phyloP scores from a whole-genome alignment of 2,888 invertebrate genomes.

The Minunthozetes semirufus region DNA sequence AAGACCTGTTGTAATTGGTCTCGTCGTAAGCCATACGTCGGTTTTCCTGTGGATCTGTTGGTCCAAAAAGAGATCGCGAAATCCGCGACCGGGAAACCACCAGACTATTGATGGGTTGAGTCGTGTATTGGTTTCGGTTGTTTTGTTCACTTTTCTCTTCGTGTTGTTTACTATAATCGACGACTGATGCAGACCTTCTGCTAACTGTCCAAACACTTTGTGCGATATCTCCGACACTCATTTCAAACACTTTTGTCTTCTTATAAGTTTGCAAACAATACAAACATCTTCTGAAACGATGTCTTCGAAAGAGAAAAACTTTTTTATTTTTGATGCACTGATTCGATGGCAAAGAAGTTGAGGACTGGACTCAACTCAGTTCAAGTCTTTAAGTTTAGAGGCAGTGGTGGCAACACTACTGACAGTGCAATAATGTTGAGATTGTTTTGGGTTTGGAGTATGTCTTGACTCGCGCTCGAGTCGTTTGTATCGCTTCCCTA shows the following conservation, averaged over 20 bases:
- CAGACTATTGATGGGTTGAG: background rate
- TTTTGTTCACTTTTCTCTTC: background rate
- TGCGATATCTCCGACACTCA: slow-evolving; percentile 22
- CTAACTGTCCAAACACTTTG: slow-evolving; percentile 25
- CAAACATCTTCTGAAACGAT: background rate
- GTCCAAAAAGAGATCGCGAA: slow-evolving; percentile 36
- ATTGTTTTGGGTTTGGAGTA: background rate
- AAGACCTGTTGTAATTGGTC: background rate
- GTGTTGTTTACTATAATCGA: slow-evolving; percentile 1
- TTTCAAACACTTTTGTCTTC: background rate
- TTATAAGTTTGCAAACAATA: slow-evolving; percentile 23
- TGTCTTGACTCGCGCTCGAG: too few species aligned
- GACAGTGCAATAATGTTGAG: background rate
- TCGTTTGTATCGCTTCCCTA: slow-evolving; percentile 5
- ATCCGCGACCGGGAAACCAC: background rate
- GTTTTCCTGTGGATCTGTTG: slow-evolving; percentile 34
- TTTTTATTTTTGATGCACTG: too few species aligned
- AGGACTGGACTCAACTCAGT: too few species aligned
- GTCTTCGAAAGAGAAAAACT: too few species aligned
- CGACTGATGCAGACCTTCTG: background rate
- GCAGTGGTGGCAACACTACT: too few species aligned
- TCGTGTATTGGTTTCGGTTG: background rate
- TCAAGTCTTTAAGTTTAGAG: too few species aligned
- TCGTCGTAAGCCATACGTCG: slow-evolving; percentile 19
- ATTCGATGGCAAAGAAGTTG: too few species aligned